phyloP scores from a whole-genome alignment of 2,797 vertebrate species.

The Capromys pilorides region DNA sequence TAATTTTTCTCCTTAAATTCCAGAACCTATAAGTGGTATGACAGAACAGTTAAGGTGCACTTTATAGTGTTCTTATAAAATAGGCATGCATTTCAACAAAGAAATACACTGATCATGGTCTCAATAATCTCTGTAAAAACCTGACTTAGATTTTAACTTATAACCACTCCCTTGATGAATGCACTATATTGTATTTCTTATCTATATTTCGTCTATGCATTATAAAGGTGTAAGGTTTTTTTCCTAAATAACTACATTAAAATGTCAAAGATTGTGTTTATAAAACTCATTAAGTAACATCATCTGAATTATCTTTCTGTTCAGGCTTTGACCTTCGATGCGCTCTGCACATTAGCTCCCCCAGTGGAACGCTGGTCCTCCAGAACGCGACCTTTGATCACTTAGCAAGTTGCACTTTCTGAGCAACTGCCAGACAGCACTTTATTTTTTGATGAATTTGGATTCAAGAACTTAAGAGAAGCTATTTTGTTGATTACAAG shows the following conservation, averaged over 20 bases:
- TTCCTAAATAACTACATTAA: neutral
- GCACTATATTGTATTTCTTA: neutral
- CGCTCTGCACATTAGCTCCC: neutral
- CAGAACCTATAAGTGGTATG: neutral
- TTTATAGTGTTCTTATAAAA: neutral
- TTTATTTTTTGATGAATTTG: neutral
- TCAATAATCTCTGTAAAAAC: neutral
- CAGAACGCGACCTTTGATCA: neutral
- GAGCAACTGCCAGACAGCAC: neutral
- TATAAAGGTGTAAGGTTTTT: neutral
- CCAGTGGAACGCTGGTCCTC: neutral
- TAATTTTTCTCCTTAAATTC: neutral
- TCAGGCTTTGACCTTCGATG: neutral
- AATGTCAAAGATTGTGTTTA: neutral
- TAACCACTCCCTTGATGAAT: neutral
- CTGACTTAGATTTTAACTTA: neutral
- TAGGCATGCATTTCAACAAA: neutral
- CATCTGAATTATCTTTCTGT: neutral
- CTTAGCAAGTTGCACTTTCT: neutral
- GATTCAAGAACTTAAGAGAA: neutral
- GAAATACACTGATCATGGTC: neutral
- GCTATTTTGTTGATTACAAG: neutral
- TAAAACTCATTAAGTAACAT: slow-evolving; percentile 20
- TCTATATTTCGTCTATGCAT: neutral
- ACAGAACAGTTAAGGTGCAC: neutral